Evolutionary conservation across 2,797 vertebrate species (phyloP).

Genomic region (Arnoldichthys spilopterus): DNA sequence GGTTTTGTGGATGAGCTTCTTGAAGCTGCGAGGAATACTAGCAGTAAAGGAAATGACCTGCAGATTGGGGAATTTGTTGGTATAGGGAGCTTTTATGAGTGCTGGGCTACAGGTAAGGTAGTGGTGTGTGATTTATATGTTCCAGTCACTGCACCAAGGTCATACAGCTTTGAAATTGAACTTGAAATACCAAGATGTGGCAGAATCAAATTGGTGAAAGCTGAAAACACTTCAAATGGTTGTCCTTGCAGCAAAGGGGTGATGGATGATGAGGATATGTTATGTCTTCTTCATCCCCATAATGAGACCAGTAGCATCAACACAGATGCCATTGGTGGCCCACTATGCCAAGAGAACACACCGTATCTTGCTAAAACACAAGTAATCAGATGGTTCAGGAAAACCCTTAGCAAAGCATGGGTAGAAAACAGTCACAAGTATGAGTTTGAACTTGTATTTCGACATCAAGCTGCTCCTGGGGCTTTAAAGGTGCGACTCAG

Average conservation of each 20-base stretch:
- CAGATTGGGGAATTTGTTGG: constrained; percentile 84
- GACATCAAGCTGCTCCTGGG: constrained; percentile 76
- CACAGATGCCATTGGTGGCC: constrained; percentile 63
- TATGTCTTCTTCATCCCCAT: constrained; percentile 87
- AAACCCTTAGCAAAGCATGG: constrained; percentile 84
- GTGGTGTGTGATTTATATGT: constrained; percentile 82
- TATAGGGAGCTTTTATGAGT: constrained; percentile 79
- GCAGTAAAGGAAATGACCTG: constrained; percentile 76
- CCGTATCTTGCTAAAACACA: constrained; percentile 80
- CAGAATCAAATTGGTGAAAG: constrained; percentile 81
- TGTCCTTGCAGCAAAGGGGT: constrained; percentile 85
- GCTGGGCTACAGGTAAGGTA: constrained; percentile 79
- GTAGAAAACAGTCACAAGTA: constrained; percentile 89
- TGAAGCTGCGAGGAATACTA: constrained; percentile 79
- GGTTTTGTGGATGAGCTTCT: constrained; percentile 89
- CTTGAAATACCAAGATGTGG: constrained; percentile 77
- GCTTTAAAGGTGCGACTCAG: constrained; percentile 85
- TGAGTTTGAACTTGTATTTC: constrained; percentile 86
- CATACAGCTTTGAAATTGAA: constrained; percentile 78
- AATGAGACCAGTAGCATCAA: constrained; percentile 24
- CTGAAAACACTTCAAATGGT: constrained; percentile 61
- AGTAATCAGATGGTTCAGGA: constrained; percentile 89
- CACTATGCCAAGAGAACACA: constrained; percentile 79
- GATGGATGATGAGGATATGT: constrained; percentile 81
- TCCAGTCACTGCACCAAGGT: constrained; percentile 79